Evolutionary conservation across 2,888 invertebrate species (phyloP).

Genomic region (Aelia acuminata): DNA sequence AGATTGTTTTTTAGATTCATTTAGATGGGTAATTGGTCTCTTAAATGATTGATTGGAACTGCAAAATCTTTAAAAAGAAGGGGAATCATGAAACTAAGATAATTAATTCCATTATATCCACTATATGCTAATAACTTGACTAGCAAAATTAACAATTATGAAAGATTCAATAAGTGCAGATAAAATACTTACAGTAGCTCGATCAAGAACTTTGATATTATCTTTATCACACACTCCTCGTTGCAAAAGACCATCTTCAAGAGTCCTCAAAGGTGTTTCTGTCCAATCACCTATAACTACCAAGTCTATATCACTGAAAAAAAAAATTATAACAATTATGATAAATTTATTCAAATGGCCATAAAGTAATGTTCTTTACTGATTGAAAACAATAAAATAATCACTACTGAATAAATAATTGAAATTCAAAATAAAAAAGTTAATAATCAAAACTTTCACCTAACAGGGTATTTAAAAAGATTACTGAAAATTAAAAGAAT

Average conservation of each 20-base stretch:
- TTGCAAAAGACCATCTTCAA: slow-evolving; percentile 91
- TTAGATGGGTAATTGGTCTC: too few relatives aligned
- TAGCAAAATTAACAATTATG: not conserved
- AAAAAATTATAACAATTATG: not conserved
- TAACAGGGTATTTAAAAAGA: not conserved
- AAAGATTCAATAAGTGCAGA: not conserved
- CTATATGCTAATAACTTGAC: not conserved
- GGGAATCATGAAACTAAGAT: not conserved
- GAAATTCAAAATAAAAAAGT: not conserved
- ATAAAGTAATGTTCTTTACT: not conserved
- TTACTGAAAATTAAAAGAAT: slow-evolving; percentile 4
- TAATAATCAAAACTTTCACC: not conserved
- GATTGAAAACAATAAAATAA: not conserved
- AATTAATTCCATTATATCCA: not conserved
- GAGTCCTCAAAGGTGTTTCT: slow-evolving; percentile 88
- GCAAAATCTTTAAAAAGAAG: not conserved
- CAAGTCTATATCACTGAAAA: slow-evolving; percentile 80
- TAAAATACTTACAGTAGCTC: slow-evolving; percentile 82
- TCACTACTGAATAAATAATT: not conserved
- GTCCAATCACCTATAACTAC: slow-evolving; percentile 89
- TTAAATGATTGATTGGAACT: not conserved
- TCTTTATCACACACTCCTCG: slow-evolving; percentile 91
- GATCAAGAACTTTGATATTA: slow-evolving; percentile 95
- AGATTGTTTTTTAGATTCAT: too few relatives aligned
- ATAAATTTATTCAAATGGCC: not conserved